A percentile compares a stretch with the other conserved stretches of the same genome.
phyloP scores from a whole-genome alignment of 2,797 vertebrate species.

The Lepilemur ruficaudatus region DNA sequence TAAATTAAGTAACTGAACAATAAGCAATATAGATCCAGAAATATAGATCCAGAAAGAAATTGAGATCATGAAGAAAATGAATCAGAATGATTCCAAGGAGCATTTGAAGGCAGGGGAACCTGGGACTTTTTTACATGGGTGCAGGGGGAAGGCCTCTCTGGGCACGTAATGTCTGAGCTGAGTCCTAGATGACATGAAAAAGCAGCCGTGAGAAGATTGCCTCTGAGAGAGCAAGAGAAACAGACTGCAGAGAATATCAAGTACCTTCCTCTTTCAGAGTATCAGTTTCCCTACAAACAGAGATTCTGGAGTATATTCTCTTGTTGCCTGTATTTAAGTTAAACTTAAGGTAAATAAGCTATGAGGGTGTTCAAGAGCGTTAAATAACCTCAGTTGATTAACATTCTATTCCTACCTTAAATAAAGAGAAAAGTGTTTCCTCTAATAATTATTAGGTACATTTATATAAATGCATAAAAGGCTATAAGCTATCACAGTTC shows the following conservation, averaged over 20 bases:
- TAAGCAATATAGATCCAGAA: background rate
- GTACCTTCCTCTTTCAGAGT: background rate
- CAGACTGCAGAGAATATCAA: background rate
- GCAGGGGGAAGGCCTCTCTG: background rate
- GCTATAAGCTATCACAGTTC: background rate
- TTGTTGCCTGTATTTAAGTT: background rate
- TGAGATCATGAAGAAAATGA: background rate
- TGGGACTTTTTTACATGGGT: background rate
- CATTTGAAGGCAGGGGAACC: background rate
- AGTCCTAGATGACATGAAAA: background rate
- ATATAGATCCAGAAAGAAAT: background rate
- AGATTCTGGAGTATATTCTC: background rate
- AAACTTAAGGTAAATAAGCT: slow-evolving; percentile 20
- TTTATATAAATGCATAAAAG: background rate
- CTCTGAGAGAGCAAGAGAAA: background rate
- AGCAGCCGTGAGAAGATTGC: background rate
- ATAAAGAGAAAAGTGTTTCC: background rate
- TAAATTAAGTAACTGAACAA: background rate
- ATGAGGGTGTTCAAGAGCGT: background rate
- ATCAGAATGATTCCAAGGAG: background rate
- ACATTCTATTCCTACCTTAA: background rate
- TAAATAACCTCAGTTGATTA: slow-evolving; percentile 26
- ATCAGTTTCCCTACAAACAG: background rate
- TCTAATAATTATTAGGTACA: background rate
- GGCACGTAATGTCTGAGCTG: background rate